Base-by-base conservation (phyloP, 2,888 invertebrate species). In the Habrosyne pyritoides region DNA sequence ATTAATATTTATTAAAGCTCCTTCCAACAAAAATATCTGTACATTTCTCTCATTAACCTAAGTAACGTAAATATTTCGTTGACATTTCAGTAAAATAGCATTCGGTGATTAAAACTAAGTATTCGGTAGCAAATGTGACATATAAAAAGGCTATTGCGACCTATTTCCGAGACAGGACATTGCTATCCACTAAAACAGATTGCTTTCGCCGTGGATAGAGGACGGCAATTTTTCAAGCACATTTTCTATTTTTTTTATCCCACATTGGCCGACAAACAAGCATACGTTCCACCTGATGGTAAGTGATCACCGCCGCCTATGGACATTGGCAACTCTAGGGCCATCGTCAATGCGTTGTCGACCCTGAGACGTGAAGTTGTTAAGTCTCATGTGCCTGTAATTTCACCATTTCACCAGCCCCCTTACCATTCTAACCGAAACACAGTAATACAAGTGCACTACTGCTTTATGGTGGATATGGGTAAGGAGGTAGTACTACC, bases 151-250 rank as follows among this genome's bases (percentile, higher is more conserved):
- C 79, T 47, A 74, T 69, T 68, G 71, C 80, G 83, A 83, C 86
- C 85, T 70, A 75, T 73, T 84, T 83, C 61, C 61, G 57, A 54
- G 71, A 71, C 73, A 71, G 72, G 67, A 80, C 80, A 82, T 82
- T 77, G 77, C 71, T 79, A 72, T 63, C 64, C 67, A 73, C 75
- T 71, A 71, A 33, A 33, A 33, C n/a, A 77, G 83, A 79, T 77
- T 78, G 81, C 84, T 83, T 83, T 82, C 79, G 21, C 10, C 8
- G 12, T 21, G 4, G 10, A 12, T 2, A 12, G 30, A 56, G 50
- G 54, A 55, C 55, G 57, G 53, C 53, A 56, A 54, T 61, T 60
- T 61, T 63, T 61, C 12, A n/a, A n/a, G n/a, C n/a, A n/a, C n/a
- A n/a, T n/a, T n/a, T n/a, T n/a, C n/a, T n/a, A 21, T 18, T 10